phyloP scores from a whole-genome alignment of 1,140 invertebrate genomes.

The Bactericera cockerelli region DNA sequence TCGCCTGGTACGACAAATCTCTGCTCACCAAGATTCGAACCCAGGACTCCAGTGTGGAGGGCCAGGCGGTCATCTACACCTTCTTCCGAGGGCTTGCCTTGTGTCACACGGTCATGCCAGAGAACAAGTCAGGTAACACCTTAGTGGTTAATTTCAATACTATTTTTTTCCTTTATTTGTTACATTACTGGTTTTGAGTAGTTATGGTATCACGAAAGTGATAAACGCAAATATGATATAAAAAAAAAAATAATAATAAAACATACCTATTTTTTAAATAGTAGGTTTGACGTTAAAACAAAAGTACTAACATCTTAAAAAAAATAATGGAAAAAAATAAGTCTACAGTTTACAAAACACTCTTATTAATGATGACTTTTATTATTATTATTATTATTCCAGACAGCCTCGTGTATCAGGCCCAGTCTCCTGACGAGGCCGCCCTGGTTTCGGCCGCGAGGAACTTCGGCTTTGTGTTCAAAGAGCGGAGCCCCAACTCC shows the following conservation, averaged over 20 bases:
- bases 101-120: constrained; percentile 97
- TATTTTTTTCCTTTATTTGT: no score
- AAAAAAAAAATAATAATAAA: no score
- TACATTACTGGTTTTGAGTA: no score
- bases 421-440: constrained; percentile 95
- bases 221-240: no score
- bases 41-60: constrained; percentile 39
- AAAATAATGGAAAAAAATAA: no score
- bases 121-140: constrained; percentile 65
- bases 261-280: no score
- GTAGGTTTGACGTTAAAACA: no score
- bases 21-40: constrained; percentile 66
- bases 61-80: constrained; percentile 30
- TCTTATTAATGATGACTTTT: no score
- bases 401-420: constrained; percentile 60
- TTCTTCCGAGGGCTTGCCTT: constrained; percentile 80
- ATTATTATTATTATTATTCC: constrained; percentile 22
- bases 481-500: constrained; percentile 78
- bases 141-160: no score
- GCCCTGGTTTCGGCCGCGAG: constrained; percentile 91
- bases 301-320: no score
- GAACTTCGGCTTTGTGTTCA: constrained; percentile 98
- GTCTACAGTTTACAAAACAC: no score
- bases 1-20: constrained; percentile 83
- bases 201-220: no score